Conservation (phyloP, 23 tunicate genomes). For the Trididemnum nubilum region DNA sequence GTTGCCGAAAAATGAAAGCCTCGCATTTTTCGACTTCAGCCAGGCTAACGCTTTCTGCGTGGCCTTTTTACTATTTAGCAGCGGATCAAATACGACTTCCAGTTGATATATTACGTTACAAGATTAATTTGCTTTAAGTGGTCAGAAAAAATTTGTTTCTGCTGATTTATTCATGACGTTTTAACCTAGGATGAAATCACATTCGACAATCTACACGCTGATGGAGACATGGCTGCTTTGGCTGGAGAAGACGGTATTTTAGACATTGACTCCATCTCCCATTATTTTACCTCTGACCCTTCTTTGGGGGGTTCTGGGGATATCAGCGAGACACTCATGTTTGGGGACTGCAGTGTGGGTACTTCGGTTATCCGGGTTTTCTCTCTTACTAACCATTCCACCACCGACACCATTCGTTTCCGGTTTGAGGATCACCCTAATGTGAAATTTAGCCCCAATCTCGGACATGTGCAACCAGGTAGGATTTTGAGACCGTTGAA, state of each 20-base stretch:
- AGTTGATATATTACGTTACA: too few species aligned
- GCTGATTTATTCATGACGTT: background rate
- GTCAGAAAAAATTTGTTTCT: too few species aligned
- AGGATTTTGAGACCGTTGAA: background rate
- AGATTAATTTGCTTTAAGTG: too few species aligned
- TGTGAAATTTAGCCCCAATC: slow-evolving; percentile 63
- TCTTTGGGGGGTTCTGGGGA: slow-evolving; percentile 35
- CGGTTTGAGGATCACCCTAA: slow-evolving; percentile 64
- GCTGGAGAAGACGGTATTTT: slow-evolving; percentile 60
- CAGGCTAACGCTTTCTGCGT: too few species aligned
- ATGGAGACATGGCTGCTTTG: slow-evolving; percentile 57
- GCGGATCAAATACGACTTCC: too few species aligned
- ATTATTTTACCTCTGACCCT: slow-evolving; percentile 46
- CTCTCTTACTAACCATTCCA: slow-evolving; percentile 72
- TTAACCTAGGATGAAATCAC: slow-evolving; percentile 84
- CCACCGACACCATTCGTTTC: slow-evolving; percentile 54
- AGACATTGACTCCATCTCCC: slow-evolving; percentile 58
- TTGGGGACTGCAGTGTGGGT: slow-evolving; percentile 84
- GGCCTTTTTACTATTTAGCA: too few species aligned
- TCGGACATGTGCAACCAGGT: slow-evolving; percentile 95
- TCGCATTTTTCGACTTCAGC: too few species aligned
- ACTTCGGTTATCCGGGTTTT: slow-evolving; percentile 46
- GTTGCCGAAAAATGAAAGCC: too few species aligned
- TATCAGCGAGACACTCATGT: slow-evolving; percentile 65
- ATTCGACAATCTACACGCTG: slow-evolving; percentile 72